These are phyloP conservation scores for Lottia scabra DNA, from an alignment of 2,888 invertebrate genomes.

Conservation along the genomic window DNA sequence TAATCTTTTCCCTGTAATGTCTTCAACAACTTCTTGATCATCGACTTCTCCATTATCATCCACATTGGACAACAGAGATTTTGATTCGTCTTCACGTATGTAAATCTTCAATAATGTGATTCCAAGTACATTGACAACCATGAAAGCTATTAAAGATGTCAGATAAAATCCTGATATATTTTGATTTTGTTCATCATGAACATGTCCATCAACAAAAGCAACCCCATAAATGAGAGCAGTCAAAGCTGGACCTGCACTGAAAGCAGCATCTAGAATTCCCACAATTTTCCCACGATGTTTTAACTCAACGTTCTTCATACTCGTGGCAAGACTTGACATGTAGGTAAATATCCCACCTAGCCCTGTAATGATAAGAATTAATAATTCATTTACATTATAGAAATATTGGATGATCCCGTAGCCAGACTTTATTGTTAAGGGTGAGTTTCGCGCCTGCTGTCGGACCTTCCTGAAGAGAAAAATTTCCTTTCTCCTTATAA, in stretches of 20 bases:
- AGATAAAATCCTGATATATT: slow-evolving; percentile 24
- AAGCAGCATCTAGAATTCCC: slow-evolving; percentile 24
- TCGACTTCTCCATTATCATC: background rate
- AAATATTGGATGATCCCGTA: background rate
- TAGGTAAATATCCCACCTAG: slow-evolving; percentile 25
- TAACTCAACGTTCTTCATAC: slow-evolving; percentile 20
- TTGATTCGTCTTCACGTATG: background rate
- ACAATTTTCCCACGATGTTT: slow-evolving; percentile 25
- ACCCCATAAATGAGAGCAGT: slow-evolving; percentile 22
- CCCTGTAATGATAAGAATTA: slow-evolving; percentile 15
- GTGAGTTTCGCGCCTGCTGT: no score
- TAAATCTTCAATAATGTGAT: slow-evolving; percentile 16
- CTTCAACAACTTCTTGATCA: slow-evolving; percentile 16
- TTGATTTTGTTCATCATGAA: slow-evolving; percentile 12
- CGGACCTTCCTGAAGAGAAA: no score
- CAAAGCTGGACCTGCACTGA: slow-evolving; percentile 23
- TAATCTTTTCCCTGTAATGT: slow-evolving; percentile 43
- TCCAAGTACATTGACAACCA: slow-evolving; percentile 19
- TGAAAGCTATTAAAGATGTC: slow-evolving; percentile 16
- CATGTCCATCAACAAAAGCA: slow-evolving; percentile 13
- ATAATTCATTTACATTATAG: background rate
- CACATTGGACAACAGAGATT: background rate
- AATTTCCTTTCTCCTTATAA: no score
- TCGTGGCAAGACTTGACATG: slow-evolving; percentile 22
- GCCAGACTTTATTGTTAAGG: no score